Evolutionary conservation across 2,113 vertebrate species (phyloP).

Genomic region (Haplochromis vanheusdeni): DNA sequence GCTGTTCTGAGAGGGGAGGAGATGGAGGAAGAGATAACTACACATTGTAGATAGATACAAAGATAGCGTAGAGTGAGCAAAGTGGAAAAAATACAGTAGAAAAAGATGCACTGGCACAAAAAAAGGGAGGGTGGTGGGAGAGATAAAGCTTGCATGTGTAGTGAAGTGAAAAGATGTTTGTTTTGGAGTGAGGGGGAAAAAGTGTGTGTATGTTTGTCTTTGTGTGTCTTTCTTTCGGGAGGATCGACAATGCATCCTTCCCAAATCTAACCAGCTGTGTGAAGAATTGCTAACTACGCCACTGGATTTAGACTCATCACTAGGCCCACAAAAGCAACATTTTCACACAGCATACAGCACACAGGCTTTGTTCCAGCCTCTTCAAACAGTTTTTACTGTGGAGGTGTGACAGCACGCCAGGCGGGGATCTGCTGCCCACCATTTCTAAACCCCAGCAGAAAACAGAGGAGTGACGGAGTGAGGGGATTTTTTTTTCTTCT

Average conservation of each 20-base stretch:
- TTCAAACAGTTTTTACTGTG: slow-evolving; percentile 26
- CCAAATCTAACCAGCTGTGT: slow-evolving; percentile 34
- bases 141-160: slow-evolving; percentile 22
- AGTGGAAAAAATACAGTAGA: slow-evolving; percentile 12
- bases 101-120: slow-evolving; percentile 6
- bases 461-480: neutral
- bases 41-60: slow-evolving; percentile 12
- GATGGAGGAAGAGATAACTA: slow-evolving; percentile 16
- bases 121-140: neutral
- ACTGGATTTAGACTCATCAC: slow-evolving; percentile 9
- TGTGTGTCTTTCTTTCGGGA: neutral
- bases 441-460: slow-evolving; percentile 11
- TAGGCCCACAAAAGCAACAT: slow-evolving; percentile 4
- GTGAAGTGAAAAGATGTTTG: slow-evolving; percentile 43
- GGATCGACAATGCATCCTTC: neutral
- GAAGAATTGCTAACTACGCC: neutral
- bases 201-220: neutral
- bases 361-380: slow-evolving; percentile 37
- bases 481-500: neutral
- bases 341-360: slow-evolving; percentile 4
- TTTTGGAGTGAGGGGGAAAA: slow-evolving; percentile 11
- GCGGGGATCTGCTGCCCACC: slow-evolving; percentile 30
- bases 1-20: slow-evolving; percentile 1
- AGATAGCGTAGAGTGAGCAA: slow-evolving; percentile 23
- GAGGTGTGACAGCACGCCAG: slow-evolving; percentile 37